Percentiles rank a stretch among this genome's conserved stretches.
Evolutionary conservation across 2,797 vertebrate species (phyloP).

Genomic region (Lacerta bilineata): DNA sequence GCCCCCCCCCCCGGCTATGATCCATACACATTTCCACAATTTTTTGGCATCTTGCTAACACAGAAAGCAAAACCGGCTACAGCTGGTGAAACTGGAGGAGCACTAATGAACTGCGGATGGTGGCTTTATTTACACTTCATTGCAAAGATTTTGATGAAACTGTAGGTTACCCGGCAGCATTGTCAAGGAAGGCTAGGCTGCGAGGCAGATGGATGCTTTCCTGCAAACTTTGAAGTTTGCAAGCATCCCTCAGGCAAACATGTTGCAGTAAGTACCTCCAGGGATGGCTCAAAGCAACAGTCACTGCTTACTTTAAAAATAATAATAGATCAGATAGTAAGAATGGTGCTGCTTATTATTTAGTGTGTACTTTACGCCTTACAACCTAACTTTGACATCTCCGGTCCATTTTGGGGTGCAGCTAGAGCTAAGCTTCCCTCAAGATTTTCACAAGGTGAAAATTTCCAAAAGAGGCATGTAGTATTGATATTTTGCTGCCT

Average conservation of each 20-base stretch:
- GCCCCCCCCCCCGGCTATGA: no score
- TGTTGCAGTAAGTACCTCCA: background rate
- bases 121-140: background rate
- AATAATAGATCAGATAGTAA: background rate
- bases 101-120: no score
- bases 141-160: background rate
- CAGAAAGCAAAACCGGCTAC: no score
- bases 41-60: no score
- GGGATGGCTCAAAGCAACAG: background rate
- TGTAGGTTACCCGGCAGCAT: accelerated
- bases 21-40: no score
- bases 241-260: slow-evolving; percentile 6
- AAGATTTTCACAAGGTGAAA: background rate
- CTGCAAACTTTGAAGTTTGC: background rate
- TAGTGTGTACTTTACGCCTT: background rate
- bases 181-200: background rate
- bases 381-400: background rate
- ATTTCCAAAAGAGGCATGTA: background rate
- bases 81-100: no score
- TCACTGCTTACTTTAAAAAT: background rate
- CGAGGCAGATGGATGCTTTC: background rate
- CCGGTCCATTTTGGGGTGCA: background rate
- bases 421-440: background rate
- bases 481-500: no score
- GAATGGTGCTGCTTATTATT: background rate